A percentile compares a stretch with the other conserved stretches of the same genome.
Evolutionary conservation across 2,888 invertebrate species (phyloP).

Genomic region (Microctonus hyperodae): DNA sequence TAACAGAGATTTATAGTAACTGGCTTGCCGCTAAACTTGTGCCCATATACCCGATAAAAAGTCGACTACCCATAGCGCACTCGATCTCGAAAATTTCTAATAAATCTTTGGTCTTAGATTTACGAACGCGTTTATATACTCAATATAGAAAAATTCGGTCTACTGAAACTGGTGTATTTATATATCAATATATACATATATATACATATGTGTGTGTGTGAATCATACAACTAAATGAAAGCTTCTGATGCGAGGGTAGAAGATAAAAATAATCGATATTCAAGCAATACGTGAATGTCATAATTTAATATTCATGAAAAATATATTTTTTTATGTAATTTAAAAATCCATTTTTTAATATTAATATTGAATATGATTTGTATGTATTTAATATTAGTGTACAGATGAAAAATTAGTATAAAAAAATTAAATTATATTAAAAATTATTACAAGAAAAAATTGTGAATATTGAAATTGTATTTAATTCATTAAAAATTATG

Average conservation of each 20-base stretch:
- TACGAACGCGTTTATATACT: conserved; percentile 31
- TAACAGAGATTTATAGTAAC: conserved; percentile 37
- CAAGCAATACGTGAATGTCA: neutral
- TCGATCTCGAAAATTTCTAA: conserved; percentile 40
- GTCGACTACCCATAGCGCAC: conserved; percentile 28
- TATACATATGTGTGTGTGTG: neutral
- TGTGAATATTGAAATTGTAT: too few relatives aligned
- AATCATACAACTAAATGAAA: neutral
- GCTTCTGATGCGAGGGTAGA: neutral
- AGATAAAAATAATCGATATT: neutral
- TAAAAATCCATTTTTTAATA: too few relatives aligned
- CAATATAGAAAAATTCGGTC: neutral
- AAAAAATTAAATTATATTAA: too few relatives aligned
- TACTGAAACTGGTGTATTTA: neutral
- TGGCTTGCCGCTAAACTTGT: conserved; percentile 37
- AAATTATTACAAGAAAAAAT: too few relatives aligned
- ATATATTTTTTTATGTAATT: too few relatives aligned
- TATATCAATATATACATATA: neutral
- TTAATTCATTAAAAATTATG: too few relatives aligned
- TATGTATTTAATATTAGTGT: too few relatives aligned
- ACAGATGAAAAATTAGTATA: too few relatives aligned
- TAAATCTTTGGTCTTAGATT: conserved; percentile 40
- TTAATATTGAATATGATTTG: too few relatives aligned
- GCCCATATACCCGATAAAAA: conserved; percentile 38
- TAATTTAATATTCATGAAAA: neutral